Base-by-base conservation (phyloP, 2,888 invertebrate genomes). In the Pterostichus niger region DNA sequence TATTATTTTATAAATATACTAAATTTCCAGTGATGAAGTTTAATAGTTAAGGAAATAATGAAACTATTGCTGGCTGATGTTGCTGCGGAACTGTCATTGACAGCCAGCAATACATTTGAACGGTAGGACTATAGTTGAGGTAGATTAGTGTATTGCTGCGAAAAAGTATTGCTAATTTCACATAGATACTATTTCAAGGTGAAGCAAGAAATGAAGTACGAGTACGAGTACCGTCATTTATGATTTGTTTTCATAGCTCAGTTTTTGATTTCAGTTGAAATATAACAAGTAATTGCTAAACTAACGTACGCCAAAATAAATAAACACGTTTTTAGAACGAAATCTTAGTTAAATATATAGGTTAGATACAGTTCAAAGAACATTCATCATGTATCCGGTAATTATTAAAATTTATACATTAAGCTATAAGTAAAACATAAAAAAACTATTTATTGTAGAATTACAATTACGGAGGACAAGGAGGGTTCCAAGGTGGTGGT, bases 341-440 rank as follows among this genome's bases (percentile, higher is more conserved):
- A 64, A 64, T 35, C 9, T 3, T 59, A 31, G 11, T 31, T 64
- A 64, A 33, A 59, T 10, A 49, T n/a, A 49, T 11, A 49, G 49
- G 49, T 49, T 49, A 49, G 49, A 0, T 49, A 2, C 5, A 49
- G n/a, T 11, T n/a, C 49, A 49, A 56, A 56, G 10, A 56, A 31
- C 13, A 52, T 52, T 64, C 10, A 44, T 15, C 44, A 71, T 71
- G 68, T 71, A 71, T 71, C 44, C 40, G 68, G 68, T 71, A 71
- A 71, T 15, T 46, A 71, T 40, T 4, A 17, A 1, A 56, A 52
- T 17, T 5, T 10, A 71, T 35, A 40, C 35, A 44, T 15, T 15
- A 64, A 71, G 6, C 24, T 24, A 13, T 64, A 13, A n/a, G 64
- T 13, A 40, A 13, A 64, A 64, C 7, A 64, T 11, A 0, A 24